These are phyloP conservation scores for Chelon auratus DNA, from an alignment of 2,797 vertebrate genomes.

Conservation along the genomic window DNA sequence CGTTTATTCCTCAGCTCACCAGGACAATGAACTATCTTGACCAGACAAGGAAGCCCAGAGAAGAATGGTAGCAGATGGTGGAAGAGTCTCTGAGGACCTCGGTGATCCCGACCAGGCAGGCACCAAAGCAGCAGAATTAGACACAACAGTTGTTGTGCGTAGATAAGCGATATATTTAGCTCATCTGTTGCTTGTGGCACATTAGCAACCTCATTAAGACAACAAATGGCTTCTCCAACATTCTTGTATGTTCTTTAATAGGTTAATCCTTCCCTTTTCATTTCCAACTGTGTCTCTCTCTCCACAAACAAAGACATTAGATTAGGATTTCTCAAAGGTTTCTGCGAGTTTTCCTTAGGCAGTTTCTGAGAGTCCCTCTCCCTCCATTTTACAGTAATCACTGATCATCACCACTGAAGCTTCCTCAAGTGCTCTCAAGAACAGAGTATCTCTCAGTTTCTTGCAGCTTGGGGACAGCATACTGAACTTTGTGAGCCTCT, in stretches of 20 bases:
- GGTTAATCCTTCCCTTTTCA: slow-evolving; percentile 69
- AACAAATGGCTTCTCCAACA: slow-evolving; percentile 72
- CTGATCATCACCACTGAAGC: slow-evolving; percentile 73
- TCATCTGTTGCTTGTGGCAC: slow-evolving; percentile 75
- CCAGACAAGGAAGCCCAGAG: slow-evolving; percentile 60
- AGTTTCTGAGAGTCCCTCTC: slow-evolving; percentile 58
- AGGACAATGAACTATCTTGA: slow-evolving; percentile 70
- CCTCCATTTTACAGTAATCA: slow-evolving; percentile 74
- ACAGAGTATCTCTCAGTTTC: slow-evolving; percentile 66
- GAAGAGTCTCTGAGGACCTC: slow-evolving; percentile 69
- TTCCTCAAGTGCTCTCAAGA: slow-evolving; percentile 72
- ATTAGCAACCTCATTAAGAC: slow-evolving; percentile 75
- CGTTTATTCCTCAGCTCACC: slow-evolving; percentile 40
- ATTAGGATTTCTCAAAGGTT: slow-evolving; percentile 51
- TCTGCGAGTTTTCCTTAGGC: slow-evolving; percentile 55
- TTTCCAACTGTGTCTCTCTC: slow-evolving; percentile 38
- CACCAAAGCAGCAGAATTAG: slow-evolving; percentile 78
- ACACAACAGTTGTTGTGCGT: slow-evolving; percentile 81
- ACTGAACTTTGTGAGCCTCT: slow-evolving; percentile 77
- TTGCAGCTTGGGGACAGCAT: slow-evolving; percentile 63
- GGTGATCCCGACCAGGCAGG: slow-evolving; percentile 70
- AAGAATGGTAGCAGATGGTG: slow-evolving; percentile 82
- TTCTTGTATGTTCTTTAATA: slow-evolving; percentile 58
- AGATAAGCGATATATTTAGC: slow-evolving; percentile 82
- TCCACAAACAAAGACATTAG: slow-evolving; percentile 60